These are phyloP conservation scores for Phengaris arion DNA, from an alignment of 2,888 invertebrate genomes.

Conservation along the genomic window DNA sequence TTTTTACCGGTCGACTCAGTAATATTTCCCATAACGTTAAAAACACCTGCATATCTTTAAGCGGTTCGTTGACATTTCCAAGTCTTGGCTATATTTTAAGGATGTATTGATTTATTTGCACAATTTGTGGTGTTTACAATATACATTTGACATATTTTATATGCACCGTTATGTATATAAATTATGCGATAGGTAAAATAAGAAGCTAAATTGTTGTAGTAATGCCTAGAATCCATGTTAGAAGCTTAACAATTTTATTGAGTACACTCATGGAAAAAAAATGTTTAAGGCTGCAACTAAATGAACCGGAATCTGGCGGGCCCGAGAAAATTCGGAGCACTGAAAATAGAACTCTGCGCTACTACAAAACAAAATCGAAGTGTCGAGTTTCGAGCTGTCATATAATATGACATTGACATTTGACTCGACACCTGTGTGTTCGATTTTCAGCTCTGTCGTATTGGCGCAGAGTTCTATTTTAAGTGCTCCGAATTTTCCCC, in stretches of 20 bases:
- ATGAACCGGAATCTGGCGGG: too few relatives aligned
- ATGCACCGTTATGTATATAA: neutral
- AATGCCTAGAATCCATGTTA: neutral
- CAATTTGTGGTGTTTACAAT: slow-evolving; percentile 3
- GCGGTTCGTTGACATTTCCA: slow-evolving; percentile 1
- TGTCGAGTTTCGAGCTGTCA: too few relatives aligned
- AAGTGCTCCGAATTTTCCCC: too few relatives aligned
- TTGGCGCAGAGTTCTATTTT: too few relatives aligned
- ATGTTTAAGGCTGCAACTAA: neutral
- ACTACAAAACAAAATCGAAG: too few relatives aligned
- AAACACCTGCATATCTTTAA: slow-evolving; percentile 1
- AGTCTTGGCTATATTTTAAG: neutral
- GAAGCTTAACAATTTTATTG: neutral
- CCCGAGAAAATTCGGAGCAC: too few relatives aligned
- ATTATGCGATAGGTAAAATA: neutral
- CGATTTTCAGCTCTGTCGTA: too few relatives aligned
- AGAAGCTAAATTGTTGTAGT: too few relatives aligned
- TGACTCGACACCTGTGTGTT: too few relatives aligned
- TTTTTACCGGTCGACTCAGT: neutral
- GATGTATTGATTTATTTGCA: neutral
- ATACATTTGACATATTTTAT: slow-evolving; percentile 8
- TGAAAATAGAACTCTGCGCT: too few relatives aligned
- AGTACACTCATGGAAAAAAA: neutral
- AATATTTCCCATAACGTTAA: neutral
- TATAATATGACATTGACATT: too few relatives aligned